Conservation (phyloP, 1,140 invertebrate species). For the Reticulitermes speratus region DNA sequence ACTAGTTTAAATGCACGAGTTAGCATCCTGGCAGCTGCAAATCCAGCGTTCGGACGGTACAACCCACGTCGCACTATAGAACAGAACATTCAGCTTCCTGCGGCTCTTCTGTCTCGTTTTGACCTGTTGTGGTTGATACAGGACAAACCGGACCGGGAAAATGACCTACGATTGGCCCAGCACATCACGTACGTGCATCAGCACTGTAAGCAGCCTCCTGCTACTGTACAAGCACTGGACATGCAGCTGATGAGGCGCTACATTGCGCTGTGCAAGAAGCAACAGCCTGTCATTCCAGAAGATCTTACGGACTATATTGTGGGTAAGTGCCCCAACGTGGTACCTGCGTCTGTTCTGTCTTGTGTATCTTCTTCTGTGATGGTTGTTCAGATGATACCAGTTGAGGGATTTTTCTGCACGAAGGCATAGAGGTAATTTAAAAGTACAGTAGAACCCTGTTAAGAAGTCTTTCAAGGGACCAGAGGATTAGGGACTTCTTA, state of each 20-base stretch:
- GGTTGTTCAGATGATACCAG: too few species aligned
- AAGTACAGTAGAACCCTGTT: too few species aligned
- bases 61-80: slow-evolving; percentile 94
- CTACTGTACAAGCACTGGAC: slow-evolving; percentile 72
- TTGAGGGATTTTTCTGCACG: too few species aligned
- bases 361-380: too few species aligned
- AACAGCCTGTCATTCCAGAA: slow-evolving; percentile 83
- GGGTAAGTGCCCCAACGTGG: slow-evolving; percentile 52
- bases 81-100: slow-evolving; percentile 97
- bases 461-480: too few species aligned
- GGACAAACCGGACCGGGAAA: slow-evolving; percentile 89
- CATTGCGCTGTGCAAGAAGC: slow-evolving; percentile 87
- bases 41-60: slow-evolving; percentile 97
- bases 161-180: slow-evolving; percentile 90
- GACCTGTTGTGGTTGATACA: slow-evolving; percentile 97
- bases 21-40: slow-evolving; percentile 97
- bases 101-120: slow-evolving; percentile 96
- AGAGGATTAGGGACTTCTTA: too few species aligned
- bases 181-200: slow-evolving; percentile 99
- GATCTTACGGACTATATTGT: slow-evolving; percentile 89
- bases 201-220: slow-evolving; percentile 83
- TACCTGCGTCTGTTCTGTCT: not conserved
- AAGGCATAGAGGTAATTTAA: too few species aligned
- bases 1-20: slow-evolving; percentile 95
- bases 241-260: slow-evolving; percentile 95